Base-by-base conservation (phyloP, 2,113 vertebrate genomes). In the Actinemys pallida region DNA sequence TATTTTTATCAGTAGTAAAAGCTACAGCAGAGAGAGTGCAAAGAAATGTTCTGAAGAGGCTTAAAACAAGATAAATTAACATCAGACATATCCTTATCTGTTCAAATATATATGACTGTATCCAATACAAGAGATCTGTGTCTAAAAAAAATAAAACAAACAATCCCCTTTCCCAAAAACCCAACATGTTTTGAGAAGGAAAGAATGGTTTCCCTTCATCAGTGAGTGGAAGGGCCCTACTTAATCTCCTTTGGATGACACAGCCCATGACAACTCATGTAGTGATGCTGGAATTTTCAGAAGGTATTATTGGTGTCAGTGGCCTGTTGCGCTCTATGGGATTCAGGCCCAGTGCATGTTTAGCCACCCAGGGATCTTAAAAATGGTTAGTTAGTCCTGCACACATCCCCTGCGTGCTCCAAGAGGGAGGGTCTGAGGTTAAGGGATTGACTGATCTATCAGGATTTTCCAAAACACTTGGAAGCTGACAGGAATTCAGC, bases 1-100 rank as follows among this genome's bases (percentile, higher is more conserved):
- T 45, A 78, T 94, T 90, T 80, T 87, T 94, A 96, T 97, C 92
- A 96, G 97, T 96, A 93, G 94, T 93, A 80, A 79, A 81, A 96
- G 89, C 82, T 94, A 93, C 92, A 80, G 75, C 69, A 92, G 78
- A 87, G 57, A 82, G 35, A 62, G 53, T 29, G 79, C 80, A 96
- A 97, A 96, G 47, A 83, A 89, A 76, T 50, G 16, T 49, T 47
- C 47, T 59, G 50, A 62, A 69, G 14, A 86, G 27, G 65, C 39
- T 88, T 83, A 25, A 83, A 80, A 42, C 57, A 35, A 1, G 0
- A 54, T 13, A 59, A 52, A 87, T 7, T 20, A 39, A 0, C 24
- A 86, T 83, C 88, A 89, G 42, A 59, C 90, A 76, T 45, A 47
- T 9, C 87, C 8, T 0, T 76, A 45, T 84, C 88, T 69, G 29